phyloP scores from a whole-genome alignment of 2,797 vertebrate species.

The Cheirogaleus major region DNA sequence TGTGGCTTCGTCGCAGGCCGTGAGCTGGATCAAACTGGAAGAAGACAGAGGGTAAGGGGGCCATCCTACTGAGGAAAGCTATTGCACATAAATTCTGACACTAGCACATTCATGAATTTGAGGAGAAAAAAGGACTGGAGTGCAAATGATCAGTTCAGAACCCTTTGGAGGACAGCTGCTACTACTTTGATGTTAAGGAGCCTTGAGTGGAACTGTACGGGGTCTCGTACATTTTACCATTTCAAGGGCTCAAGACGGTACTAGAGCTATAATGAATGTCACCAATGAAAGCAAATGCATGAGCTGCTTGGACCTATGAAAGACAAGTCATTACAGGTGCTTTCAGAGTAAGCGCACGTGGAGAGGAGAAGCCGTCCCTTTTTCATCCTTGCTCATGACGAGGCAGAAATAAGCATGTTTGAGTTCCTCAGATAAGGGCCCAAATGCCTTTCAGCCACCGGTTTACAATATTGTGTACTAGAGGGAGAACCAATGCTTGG shows the following conservation, averaged over 20 bases:
- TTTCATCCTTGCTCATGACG: background rate
- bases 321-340: conserved; percentile 30
- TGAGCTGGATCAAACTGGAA: background rate
- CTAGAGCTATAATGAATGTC: background rate
- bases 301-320: background rate
- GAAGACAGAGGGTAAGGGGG: background rate
- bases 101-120: background rate
- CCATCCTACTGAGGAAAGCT: background rate
- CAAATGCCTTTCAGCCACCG: background rate
- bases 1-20: background rate
- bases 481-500: background rate
- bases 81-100: background rate
- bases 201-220: background rate
- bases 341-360: background rate
- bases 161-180: background rate
- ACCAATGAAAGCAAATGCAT: conserved; percentile 41
- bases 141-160: background rate
- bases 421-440: conserved; percentile 7
- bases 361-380: background rate
- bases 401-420: conserved; percentile 31
- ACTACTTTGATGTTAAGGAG: background rate
- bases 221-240: background rate
- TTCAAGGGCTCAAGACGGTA: conserved; percentile 16
- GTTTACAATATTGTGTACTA: background rate
- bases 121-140: background rate